Conservation (phyloP, 2,888 invertebrate genomes). For the Aethes cnicana region DNA sequence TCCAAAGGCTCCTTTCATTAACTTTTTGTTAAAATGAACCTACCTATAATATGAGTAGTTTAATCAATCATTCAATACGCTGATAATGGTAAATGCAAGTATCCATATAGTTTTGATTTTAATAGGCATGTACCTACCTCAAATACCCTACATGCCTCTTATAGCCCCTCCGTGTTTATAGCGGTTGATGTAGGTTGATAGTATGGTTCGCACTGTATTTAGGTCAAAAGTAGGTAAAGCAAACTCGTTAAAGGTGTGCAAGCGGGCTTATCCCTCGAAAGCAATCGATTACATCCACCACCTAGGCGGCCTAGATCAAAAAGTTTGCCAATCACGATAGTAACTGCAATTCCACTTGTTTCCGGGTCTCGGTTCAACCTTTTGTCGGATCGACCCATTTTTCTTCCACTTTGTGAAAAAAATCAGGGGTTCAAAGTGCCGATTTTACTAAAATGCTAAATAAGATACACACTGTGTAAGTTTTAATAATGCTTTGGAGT, state of each 20-base stretch:
- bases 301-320: slow-evolving; percentile 50
- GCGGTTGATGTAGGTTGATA: not conserved
- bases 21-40: too few species aligned
- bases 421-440: slow-evolving; percentile 34
- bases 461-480: too few species aligned
- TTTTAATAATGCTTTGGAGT: too few species aligned
- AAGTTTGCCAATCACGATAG: slow-evolving; percentile 54
- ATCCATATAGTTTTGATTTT: too few species aligned
- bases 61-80: too few species aligned
- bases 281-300: slow-evolving; percentile 52
- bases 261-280: slow-evolving; percentile 39
- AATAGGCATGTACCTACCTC: too few species aligned
- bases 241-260: slow-evolving; percentile 52
- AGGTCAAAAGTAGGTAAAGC: slow-evolving; percentile 45
- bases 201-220: slow-evolving; percentile 13
- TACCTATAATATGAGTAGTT: too few species aligned
- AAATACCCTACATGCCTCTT: too few species aligned
- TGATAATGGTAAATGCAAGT: too few species aligned
- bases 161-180: too few species aligned
- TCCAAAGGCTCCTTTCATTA: too few species aligned
- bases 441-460: not conserved
- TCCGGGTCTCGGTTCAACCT: slow-evolving; percentile 31
- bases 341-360: slow-evolving; percentile 38
- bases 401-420: too few species aligned
- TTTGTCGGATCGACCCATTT: slow-evolving; percentile 33